Evolutionary conservation across 2,888 invertebrate genomes (phyloP).

Genomic region (Eulithis prunata): DNA sequence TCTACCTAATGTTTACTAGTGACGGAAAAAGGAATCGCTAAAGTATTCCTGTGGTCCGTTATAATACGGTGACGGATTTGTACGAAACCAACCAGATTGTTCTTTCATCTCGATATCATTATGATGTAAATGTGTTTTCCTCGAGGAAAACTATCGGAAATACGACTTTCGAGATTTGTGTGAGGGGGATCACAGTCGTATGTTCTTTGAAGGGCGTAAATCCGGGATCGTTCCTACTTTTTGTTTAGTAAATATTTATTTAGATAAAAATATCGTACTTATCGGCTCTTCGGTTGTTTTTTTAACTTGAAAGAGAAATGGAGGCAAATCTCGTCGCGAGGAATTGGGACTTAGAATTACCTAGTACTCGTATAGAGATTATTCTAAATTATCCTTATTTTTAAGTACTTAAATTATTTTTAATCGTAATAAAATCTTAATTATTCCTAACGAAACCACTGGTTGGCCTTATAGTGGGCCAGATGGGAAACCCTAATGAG

Average conservation of each 20-base stretch:
- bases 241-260: conserved; percentile 12
- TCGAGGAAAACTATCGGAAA: conserved; percentile 28
- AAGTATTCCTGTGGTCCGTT: neutral
- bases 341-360: too few relatives aligned
- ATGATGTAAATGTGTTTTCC: conserved; percentile 35
- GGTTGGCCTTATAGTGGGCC: too few relatives aligned
- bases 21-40: neutral
- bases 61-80: neutral
- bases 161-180: conserved; percentile 30
- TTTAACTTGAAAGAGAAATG: too few relatives aligned
- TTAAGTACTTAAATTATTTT: too few relatives aligned
- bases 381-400: too few relatives aligned
- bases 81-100: neutral
- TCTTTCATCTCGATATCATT: conserved; percentile 34
- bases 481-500: too few relatives aligned
- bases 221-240: conserved; percentile 10
- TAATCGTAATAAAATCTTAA: too few relatives aligned
- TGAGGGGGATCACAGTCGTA: conserved; percentile 20
- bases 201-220: conserved; percentile 22
- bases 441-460: too few relatives aligned
- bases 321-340: too few relatives aligned
- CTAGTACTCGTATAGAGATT: too few relatives aligned
- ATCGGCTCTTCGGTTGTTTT: too few relatives aligned
- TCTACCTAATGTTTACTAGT: too few relatives aligned
- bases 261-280: conserved; percentile 2